phyloP scores from a whole-genome alignment of 1,140 invertebrate species.

The Pteromalus puparum region DNA sequence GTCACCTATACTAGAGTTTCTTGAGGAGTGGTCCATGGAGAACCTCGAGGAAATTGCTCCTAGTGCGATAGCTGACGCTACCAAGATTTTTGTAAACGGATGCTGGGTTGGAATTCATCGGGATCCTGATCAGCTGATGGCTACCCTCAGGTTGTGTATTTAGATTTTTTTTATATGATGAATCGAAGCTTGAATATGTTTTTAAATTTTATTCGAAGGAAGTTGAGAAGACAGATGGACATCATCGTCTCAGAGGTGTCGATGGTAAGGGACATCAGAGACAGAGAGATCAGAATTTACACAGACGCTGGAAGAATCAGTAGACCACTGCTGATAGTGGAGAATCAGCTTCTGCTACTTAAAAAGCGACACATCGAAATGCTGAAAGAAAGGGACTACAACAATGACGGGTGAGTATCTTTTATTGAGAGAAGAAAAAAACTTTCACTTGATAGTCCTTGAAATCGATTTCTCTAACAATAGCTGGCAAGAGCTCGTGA shows the following conservation, averaged over 20 bases:
- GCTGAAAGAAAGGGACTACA: constrained; percentile 56
- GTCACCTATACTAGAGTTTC: constrained; percentile 62
- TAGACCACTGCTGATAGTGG: constrained; percentile 61
- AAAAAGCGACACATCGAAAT: constrained; percentile 58
- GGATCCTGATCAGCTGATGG: constrained; percentile 62
- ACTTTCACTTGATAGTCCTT: too few species aligned
- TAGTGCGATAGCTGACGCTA: constrained; percentile 57
- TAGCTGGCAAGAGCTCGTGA: constrained; percentile 61
- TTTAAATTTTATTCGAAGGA: constrained; percentile 46
- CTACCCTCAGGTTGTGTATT: constrained; percentile 48
- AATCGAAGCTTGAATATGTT: not conserved
- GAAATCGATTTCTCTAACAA: not conserved
- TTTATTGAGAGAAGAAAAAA: not conserved
- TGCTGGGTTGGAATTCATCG: constrained; percentile 64
- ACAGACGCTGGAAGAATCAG: constrained; percentile 63
- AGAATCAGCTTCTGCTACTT: constrained; percentile 57
- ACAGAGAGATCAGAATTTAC: constrained; percentile 62
- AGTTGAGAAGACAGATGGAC: constrained; percentile 63
- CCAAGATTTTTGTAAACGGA: constrained; percentile 63
- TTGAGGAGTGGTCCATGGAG: constrained; percentile 65
- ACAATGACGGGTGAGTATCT: constrained; percentile 55
- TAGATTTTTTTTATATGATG: not conserved
- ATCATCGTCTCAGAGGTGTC: constrained; percentile 63
- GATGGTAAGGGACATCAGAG: constrained; percentile 61
- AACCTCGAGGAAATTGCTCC: constrained; percentile 62